Percentiles rank a stretch among this genome's conserved stretches.
phyloP scores from a whole-genome alignment of 2,888 invertebrate genomes.

The Apamea epomidion region DNA sequence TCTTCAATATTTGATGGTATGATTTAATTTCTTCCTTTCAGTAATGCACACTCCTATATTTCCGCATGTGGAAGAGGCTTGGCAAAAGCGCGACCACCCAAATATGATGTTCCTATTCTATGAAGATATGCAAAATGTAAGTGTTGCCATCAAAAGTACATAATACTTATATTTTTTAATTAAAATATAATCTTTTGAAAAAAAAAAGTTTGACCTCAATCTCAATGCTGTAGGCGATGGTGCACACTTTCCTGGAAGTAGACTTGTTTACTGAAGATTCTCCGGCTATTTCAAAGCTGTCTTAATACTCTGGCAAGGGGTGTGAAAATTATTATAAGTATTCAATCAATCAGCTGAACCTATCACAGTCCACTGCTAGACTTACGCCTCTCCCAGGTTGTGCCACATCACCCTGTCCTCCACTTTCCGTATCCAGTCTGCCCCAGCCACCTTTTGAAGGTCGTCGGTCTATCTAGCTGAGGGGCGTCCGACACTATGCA shows the following conservation, averaged over 20 bases:
- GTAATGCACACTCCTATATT: conserved; percentile 93
- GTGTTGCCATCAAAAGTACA: conserved; percentile 3
- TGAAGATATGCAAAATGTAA: conserved; percentile 92
- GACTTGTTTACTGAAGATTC: not conserved
- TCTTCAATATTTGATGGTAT: not conserved
- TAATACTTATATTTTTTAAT: not conserved
- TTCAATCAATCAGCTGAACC: too few relatives aligned
- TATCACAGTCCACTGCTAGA: too few relatives aligned
- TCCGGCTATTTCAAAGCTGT: too few relatives aligned
- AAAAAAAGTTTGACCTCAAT: not conserved
- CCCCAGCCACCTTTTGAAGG: too few relatives aligned
- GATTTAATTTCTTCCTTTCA: conserved; percentile 71
- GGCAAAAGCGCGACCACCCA: conserved; percentile 90
- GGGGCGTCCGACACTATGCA: too few relatives aligned
- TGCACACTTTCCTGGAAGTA: not conserved
- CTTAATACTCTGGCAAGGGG: not conserved
- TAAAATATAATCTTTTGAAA: too few relatives aligned
- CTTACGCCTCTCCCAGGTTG: too few relatives aligned
- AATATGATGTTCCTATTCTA: conserved; percentile 94
- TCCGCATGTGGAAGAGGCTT: conserved; percentile 93
- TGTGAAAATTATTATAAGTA: not conserved
- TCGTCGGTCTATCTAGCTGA: too few relatives aligned
- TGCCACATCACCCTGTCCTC: too few relatives aligned
- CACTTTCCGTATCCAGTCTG: too few relatives aligned
- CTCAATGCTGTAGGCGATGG: not conserved